Evolutionary conservation across 2,888 invertebrate species (phyloP).

Genomic region (Limnephilus auricula): DNA sequence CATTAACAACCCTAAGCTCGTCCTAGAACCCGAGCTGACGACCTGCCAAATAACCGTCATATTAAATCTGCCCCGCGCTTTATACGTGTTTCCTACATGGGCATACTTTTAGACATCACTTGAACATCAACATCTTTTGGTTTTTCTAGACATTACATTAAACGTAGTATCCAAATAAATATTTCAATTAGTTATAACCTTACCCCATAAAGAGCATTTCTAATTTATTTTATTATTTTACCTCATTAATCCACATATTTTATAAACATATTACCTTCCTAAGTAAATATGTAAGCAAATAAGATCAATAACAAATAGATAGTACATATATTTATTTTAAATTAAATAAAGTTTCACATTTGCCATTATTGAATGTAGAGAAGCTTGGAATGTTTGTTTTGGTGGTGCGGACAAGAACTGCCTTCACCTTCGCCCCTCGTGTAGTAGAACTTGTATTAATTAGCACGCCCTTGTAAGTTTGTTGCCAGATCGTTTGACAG

Average conservation of each 20-base stretch:
- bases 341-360: slow-evolving; percentile 27
- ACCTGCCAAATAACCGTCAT: not conserved
- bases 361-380: slow-evolving; percentile 22
- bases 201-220: slow-evolving; percentile 20
- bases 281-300: slow-evolving; percentile 17
- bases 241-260: slow-evolving; percentile 42
- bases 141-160: slow-evolving; percentile 16
- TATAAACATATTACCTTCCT: slow-evolving; percentile 30
- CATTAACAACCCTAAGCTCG: slow-evolving; percentile 18
- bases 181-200: slow-evolving; percentile 36
- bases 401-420: not conserved
- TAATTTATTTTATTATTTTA: slow-evolving; percentile 30
- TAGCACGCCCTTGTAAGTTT: not conserved
- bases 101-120: not conserved
- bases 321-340: slow-evolving; percentile 35
- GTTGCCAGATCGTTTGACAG: slow-evolving; percentile 17
- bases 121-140: slow-evolving; percentile 6
- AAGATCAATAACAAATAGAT: slow-evolving; percentile 36
- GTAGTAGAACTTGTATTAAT: not conserved
- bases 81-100: not conserved
- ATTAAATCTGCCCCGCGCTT: no score
- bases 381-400: not conserved
- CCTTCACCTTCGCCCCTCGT: not conserved
- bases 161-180: slow-evolving; percentile 26
- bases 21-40: not conserved